Base-by-base conservation (phyloP, 2,113 vertebrate genomes). In the Willisornis vidua region DNA sequence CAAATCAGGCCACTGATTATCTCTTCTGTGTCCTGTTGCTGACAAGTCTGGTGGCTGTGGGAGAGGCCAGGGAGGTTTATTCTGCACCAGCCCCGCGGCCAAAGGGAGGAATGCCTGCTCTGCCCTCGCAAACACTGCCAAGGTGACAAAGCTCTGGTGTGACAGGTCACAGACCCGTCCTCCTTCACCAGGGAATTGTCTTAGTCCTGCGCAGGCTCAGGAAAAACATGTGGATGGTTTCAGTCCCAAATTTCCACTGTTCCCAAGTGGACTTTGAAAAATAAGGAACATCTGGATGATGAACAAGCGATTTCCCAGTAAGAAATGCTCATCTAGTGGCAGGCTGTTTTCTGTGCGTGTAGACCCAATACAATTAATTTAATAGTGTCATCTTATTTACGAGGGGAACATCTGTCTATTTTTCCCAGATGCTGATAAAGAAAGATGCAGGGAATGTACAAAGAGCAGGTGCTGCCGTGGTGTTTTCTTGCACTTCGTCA, bases 1-100 rank as follows among this genome's bases (percentile, higher is more conserved):
- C 55, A 62, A 93, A 83, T 82, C 66, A 48, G 51, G 70, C 31
- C 65, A 31, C 49, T 49, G 74, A 39, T 87, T 85, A 75, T 70
- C 70, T 87, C 66, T 57, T 87, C 67, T 49, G 28, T 46, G 61
- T 54, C 58, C 57, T 71, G 28, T 19, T 90, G 57, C 63, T 93
- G 80, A 84, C 43, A 70, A 72, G 77, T 15, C 66, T 78, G 35
- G 33, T 82, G 70, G 77, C 61, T 66, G 43, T 33, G 54, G 48
- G 46, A 77, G 59, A 73, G 59, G 39, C 55, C 2, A 0, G 59
- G 12, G 63, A 66, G 71, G 59, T 80, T 94, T 85, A 14, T 49
- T 80, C 41, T 55, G 25, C 63, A 62, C 29, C 29, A 84, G 35
- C 11, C 24, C 35, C 1, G 0, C 0, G 0, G 59, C 19, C 49